phyloP scores from a whole-genome alignment of 2,797 vertebrate species.

The Fundulus diaphanus region DNA sequence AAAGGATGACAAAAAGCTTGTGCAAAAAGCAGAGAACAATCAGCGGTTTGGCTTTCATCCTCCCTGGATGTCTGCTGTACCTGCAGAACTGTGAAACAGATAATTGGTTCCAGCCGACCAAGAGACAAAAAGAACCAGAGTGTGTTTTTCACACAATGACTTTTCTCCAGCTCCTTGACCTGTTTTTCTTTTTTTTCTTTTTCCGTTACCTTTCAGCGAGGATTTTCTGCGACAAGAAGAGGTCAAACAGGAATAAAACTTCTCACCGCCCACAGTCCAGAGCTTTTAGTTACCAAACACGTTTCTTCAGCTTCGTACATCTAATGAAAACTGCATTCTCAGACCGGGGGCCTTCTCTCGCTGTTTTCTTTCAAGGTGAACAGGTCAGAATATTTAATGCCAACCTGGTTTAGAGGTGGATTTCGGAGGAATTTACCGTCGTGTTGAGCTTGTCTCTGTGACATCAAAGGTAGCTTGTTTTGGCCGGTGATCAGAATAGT shows the following conservation, averaged over 20 bases:
- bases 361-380: background rate
- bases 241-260: background rate
- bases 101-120: slow-evolving; percentile 28
- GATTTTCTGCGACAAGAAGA: background rate
- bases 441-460: background rate
- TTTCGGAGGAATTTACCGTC: slow-evolving; percentile 1
- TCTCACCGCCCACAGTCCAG: background rate
- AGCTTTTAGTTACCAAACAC: background rate
- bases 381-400: slow-evolving; percentile 6
- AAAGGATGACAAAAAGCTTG: slow-evolving; percentile 3
- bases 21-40: background rate
- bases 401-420: slow-evolving; percentile 32
- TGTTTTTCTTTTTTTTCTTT: background rate
- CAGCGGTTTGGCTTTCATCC: background rate
- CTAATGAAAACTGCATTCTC: background rate
- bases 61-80: background rate
- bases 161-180: background rate
- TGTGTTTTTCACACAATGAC: background rate
- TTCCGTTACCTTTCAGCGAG: background rate
- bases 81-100: background rate
- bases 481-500: background rate
- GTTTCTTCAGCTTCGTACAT: background rate
- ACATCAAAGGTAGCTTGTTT: slow-evolving; percentile 5
- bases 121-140: background rate
- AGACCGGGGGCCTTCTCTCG: background rate